A percentile compares a stretch with the other conserved stretches of the same genome.
These are phyloP conservation scores for Sterna hirundo DNA, from an alignment of 2,113 vertebrate species.

Conservation along the genomic window DNA sequence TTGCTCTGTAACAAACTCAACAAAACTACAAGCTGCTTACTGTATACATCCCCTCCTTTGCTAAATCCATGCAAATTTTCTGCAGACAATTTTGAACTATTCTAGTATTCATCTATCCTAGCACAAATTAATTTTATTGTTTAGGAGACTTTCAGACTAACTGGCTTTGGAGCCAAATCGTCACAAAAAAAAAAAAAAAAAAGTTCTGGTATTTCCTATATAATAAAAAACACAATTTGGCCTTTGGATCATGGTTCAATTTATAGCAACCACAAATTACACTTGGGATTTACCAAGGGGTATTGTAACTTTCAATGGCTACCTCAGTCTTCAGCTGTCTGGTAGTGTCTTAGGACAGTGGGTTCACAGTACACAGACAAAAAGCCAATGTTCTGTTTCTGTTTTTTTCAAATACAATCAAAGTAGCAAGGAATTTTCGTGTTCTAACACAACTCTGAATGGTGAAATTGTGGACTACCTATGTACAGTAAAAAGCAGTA, in stretches of 20 bases:
- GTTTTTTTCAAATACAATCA: not conserved
- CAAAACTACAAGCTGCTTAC: not conserved
- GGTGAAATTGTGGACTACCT: not conserved
- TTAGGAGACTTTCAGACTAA: not conserved
- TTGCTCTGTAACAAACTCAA: not conserved
- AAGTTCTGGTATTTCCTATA: not conserved
- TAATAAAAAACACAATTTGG: not conserved
- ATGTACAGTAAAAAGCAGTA: not conserved
- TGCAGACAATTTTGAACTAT: not conserved
- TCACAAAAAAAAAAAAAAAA: not conserved
- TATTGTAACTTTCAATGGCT: not conserved
- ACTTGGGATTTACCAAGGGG: not conserved
- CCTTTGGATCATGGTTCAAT: not conserved
- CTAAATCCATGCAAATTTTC: not conserved
- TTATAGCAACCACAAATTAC: not conserved
- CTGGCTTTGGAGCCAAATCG: not conserved
- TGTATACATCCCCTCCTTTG: not conserved
- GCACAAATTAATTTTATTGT: not conserved
- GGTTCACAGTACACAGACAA: not conserved
- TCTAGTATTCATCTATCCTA: not conserved
- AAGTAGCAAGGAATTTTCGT: not conserved
- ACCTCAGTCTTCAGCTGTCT: not conserved
- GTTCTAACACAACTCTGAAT: not conserved
- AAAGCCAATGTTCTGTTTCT: not conserved
- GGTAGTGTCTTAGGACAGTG: not conserved